These are phyloP conservation scores for Lepidurus arcticus DNA, from an alignment of 1,140 invertebrate genomes.

Conservation along the genomic window DNA sequence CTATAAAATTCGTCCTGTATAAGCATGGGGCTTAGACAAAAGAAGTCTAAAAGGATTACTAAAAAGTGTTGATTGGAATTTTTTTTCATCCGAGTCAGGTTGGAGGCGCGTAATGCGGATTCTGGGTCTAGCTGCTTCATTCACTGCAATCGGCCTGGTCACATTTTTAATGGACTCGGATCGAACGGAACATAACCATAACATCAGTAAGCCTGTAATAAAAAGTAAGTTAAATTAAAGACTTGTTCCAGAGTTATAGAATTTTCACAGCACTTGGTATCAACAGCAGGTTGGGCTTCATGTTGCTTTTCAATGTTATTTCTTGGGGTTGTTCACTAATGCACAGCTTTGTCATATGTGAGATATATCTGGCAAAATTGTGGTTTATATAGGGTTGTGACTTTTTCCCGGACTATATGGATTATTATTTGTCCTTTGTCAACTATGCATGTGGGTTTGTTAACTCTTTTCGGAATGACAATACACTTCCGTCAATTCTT, in stretches of 20 bases:
- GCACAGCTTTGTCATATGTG: background rate
- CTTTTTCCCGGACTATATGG: background rate
- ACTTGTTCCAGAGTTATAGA: background rate
- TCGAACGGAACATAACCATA: background rate
- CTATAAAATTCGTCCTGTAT: background rate
- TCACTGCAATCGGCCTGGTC: background rate
- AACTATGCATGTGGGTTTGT: background rate
- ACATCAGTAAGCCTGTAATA: background rate
- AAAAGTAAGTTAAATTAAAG: background rate
- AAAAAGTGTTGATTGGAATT: background rate
- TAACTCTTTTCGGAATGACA: background rate
- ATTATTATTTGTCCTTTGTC: background rate
- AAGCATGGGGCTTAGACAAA: background rate
- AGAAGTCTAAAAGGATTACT: background rate
- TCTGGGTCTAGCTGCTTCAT: background rate
- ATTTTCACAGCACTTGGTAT: background rate
- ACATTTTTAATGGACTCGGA: background rate
- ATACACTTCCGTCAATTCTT: slow-evolving; percentile 19
- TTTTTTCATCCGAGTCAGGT: background rate
- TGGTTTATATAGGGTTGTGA: background rate
- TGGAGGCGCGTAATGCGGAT: background rate
- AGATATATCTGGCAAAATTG: background rate
- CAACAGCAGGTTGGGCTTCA: background rate
- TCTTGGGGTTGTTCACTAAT: background rate
- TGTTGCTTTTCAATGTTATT: background rate